phyloP scores from a whole-genome alignment of 2,888 invertebrate genomes.

The Norana najaformis region DNA sequence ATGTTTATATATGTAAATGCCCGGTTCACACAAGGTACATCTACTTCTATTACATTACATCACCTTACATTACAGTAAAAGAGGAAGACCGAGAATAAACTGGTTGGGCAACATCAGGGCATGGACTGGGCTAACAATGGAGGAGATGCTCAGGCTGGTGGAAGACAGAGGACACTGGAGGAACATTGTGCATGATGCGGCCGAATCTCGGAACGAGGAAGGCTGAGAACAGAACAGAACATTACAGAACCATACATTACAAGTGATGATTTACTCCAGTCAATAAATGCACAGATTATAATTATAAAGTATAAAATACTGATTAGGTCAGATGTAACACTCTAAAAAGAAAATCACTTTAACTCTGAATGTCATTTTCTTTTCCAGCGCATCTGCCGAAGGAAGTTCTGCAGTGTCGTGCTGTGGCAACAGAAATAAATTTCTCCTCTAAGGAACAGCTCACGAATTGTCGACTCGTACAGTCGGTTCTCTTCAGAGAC shows the following conservation, averaged over 20 bases:
- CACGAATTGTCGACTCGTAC: neutral
- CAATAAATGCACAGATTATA: no score
- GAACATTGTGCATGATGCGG: no score
- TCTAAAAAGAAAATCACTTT: no score
- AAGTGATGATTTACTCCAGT: no score
- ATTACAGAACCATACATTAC: no score
- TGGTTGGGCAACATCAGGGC: no score
- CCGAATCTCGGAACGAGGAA: no score
- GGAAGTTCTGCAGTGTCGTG: slow-evolving; percentile 13
- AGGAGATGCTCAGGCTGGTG: no score
- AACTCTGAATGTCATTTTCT: neutral
- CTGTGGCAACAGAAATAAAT: neutral
- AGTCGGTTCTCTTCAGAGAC: neutral
- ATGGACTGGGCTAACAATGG: no score
- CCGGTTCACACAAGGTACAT: neutral
- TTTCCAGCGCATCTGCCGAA: neutral
- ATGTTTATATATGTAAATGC: neutral
- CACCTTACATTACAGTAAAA: neutral
- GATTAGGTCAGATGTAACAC: neutral
- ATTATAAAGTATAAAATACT: neutral
- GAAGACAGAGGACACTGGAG: no score
- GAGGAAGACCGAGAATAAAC: neutral
- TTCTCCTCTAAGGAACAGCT: neutral
- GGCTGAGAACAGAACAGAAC: no score
- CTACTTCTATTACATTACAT: neutral